A percentile compares a stretch with the other conserved stretches of the same genome.
Evolutionary conservation across 1,140 invertebrate genomes (phyloP).

Genomic region (Anthonomus grandis): DNA sequence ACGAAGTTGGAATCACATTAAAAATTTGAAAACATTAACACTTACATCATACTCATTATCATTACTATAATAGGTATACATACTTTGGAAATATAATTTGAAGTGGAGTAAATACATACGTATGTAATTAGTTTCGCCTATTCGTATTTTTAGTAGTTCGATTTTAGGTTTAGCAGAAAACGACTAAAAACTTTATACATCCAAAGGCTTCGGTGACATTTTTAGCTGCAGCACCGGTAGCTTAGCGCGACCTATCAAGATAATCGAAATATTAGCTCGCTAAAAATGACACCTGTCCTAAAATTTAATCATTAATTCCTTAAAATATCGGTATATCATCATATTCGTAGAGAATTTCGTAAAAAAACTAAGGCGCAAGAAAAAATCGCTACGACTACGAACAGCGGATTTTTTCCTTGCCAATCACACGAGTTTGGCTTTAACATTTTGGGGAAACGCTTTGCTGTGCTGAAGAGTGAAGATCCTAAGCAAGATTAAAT

Average conservation of each 20-base stretch:
- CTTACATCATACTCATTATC: slow-evolving; percentile 44
- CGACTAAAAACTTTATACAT: slow-evolving; percentile 24
- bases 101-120: slow-evolving; percentile 27
- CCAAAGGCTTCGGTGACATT: slow-evolving; percentile 15
- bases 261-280: too few species aligned
- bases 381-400: neutral
- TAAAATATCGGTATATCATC: neutral
- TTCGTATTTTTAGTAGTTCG: slow-evolving; percentile 23
- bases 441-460: neutral
- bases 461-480: too few species aligned
- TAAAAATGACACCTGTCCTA: neutral
- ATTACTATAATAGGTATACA: slow-evolving; percentile 27
- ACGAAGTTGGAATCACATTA: slow-evolving; percentile 45
- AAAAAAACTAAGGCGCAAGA: neutral
- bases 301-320: neutral
- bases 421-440: slow-evolving; percentile 1
- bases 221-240: neutral
- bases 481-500: too few species aligned
- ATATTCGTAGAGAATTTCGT: neutral
- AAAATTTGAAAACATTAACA: slow-evolving; percentile 50
- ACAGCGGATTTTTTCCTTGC: neutral
- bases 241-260: too few species aligned
- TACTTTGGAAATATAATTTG: slow-evolving; percentile 33
- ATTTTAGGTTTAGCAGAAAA: slow-evolving; percentile 18
- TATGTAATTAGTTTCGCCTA: slow-evolving; percentile 21